A percentile compares a stretch with the other conserved stretches of the same genome.
These are phyloP conservation scores for Priocnemis perturbator DNA, from an alignment of 2,888 invertebrate species.

Conservation along the genomic window DNA sequence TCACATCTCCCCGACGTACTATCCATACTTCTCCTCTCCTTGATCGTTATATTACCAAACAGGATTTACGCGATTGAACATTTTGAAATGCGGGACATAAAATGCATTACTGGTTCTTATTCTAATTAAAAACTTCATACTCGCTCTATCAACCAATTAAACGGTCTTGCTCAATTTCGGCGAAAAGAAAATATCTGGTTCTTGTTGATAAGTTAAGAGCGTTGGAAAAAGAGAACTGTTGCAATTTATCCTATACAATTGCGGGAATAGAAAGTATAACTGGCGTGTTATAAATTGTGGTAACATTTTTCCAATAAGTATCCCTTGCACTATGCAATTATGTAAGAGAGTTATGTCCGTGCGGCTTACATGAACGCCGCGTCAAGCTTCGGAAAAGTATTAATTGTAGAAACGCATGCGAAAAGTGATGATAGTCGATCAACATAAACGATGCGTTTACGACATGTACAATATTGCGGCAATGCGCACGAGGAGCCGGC, in stretches of 20 bases:
- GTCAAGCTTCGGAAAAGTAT: not conserved
- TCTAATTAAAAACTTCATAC: too few relatives aligned
- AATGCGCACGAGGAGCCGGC: too few relatives aligned
- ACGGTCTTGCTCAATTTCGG: too few relatives aligned
- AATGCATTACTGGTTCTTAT: too few relatives aligned
- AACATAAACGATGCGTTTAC: not conserved
- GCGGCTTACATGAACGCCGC: not conserved
- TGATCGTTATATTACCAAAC: too few relatives aligned
- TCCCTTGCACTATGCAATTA: conserved; percentile 37
- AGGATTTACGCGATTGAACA: too few relatives aligned
- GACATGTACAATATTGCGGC: not conserved
- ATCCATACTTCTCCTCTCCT: not conserved
- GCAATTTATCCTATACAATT: not conserved
- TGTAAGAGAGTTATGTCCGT: conserved; percentile 47
- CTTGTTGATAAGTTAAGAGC: too few relatives aligned
- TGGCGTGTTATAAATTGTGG: not conserved
- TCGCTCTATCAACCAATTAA: too few relatives aligned
- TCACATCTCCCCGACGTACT: not conserved
- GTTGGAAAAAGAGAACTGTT: too few relatives aligned
- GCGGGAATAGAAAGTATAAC: not conserved
- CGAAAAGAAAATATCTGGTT: too few relatives aligned
- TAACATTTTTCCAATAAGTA: conserved; percentile 46
- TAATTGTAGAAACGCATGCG: not conserved
- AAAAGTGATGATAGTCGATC: too few relatives aligned
- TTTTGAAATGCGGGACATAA: too few relatives aligned